Conservation (phyloP, 2,113 vertebrate genomes). For the Cyanoramphus novaezelandiae region DNA sequence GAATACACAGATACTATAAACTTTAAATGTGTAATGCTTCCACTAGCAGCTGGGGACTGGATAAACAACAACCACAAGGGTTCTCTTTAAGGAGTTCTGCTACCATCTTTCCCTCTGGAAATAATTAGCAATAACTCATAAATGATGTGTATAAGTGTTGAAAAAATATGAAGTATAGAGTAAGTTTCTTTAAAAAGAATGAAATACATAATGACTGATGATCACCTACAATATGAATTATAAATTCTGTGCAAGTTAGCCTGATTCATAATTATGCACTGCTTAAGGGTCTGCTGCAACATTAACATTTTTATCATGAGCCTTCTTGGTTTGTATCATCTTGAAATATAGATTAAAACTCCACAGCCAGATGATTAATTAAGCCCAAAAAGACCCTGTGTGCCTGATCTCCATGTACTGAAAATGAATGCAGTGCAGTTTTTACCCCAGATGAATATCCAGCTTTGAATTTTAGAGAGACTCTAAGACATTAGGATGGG, state of each 20-base stretch:
- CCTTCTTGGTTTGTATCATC: conserved; percentile 35
- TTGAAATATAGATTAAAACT: conserved; percentile 60
- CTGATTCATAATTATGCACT: conserved; percentile 19
- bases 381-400: not conserved
- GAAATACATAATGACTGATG: conserved; percentile 12
- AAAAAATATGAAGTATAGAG: not conserved
- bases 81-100: not conserved
- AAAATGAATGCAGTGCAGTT: not conserved
- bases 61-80: not conserved
- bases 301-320: conserved; percentile 51
- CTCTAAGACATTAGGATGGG: not conserved
- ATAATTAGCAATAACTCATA: not conserved
- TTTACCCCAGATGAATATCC: not conserved
- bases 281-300: conserved; percentile 26
- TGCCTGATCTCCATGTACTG: not conserved
- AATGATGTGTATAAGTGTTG: not conserved
- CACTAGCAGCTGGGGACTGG: not conserved
- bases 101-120: not conserved
- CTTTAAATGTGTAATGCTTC: not conserved
- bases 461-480: not conserved
- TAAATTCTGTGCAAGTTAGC: conserved; percentile 21
- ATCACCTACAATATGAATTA: conserved; percentile 37
- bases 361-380: conserved; percentile 43
- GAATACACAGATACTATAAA: not conserved
- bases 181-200: not conserved